Percentiles rank a stretch among this genome's conserved stretches.
These are phyloP conservation scores for Solen grandis DNA, from an alignment of 1,140 invertebrate genomes.

Conservation along the genomic window DNA sequence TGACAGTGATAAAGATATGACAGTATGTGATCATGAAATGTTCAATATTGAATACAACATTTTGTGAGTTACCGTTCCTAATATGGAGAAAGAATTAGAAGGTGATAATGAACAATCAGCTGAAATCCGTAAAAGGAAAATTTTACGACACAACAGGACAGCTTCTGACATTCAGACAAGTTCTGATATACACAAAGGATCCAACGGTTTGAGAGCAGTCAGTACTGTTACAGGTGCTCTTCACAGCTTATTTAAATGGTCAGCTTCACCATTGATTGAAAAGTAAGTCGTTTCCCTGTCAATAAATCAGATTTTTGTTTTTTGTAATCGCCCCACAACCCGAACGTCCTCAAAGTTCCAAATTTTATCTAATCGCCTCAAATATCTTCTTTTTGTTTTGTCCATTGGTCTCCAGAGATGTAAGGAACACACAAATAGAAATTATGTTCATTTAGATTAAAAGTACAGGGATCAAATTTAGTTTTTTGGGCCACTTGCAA, in stretches of 20 bases:
- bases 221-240: conserved; percentile 44
- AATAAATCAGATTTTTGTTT: no score
- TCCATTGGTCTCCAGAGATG: no score
- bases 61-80: background rate
- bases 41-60: background rate
- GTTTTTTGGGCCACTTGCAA: no score
- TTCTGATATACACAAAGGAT: background rate
- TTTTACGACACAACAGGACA: conserved; percentile 18
- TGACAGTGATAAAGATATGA: background rate
- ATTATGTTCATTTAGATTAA: no score
- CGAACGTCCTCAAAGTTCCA: no score
- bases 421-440: no score
- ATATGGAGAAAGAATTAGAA: background rate
- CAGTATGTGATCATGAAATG: background rate
- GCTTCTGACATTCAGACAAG: conserved; percentile 13
- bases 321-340: no score
- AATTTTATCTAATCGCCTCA: no score
- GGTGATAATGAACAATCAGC: background rate
- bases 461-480: no score
- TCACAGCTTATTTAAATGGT: conserved; percentile 40
- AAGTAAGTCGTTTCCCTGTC: conserved; percentile 27
- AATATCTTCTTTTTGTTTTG: no score
- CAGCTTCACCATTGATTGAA: conserved; percentile 21
- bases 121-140: background rate
- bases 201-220: conserved; percentile 46